Percentiles rank a stretch among this genome's conserved stretches.
phyloP scores from a whole-genome alignment of 1,140 invertebrate species.

The Drosophila mojavensis region DNA sequence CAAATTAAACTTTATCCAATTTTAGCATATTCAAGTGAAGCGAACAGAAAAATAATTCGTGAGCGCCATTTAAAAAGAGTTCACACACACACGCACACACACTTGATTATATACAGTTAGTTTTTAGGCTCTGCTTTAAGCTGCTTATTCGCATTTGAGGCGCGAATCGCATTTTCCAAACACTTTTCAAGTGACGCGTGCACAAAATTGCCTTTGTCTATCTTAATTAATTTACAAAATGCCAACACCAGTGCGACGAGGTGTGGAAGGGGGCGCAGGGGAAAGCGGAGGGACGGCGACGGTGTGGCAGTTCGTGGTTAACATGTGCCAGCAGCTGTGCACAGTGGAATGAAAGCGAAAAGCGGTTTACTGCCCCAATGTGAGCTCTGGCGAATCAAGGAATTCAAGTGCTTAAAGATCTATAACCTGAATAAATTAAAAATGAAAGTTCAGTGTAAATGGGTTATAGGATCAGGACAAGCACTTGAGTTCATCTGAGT shows the following conservation, averaged over 20 bases:
- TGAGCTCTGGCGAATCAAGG: no score
- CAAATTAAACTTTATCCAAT: slow-evolving; percentile 81
- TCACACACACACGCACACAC: neutral
- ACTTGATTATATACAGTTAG: slow-evolving; percentile 5
- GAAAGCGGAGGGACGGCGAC: neutral
- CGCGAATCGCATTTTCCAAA: slow-evolving; percentile 31
- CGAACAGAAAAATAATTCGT: slow-evolving; percentile 48
- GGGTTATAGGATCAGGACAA: no score
- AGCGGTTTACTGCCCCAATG: neutral
- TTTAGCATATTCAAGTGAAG: slow-evolving; percentile 76
- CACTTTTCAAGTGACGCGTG: slow-evolving; percentile 46
- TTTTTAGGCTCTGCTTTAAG: neutral
- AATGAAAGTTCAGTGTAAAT: no score
- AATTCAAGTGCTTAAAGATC: no score
- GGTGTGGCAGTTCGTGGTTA: slow-evolving; percentile 24
- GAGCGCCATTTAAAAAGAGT: slow-evolving; percentile 40
- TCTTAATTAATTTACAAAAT: slow-evolving; percentile 75
- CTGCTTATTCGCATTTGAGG: slow-evolving; percentile 17
- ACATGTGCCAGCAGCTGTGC: slow-evolving; percentile 18
- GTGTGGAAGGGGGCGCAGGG: neutral
- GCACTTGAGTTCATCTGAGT: no score
- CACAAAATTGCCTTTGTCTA: slow-evolving; percentile 72
- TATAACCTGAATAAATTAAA: no score
- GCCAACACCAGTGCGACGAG: slow-evolving; percentile 20
- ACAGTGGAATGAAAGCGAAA: slow-evolving; percentile 27